These are phyloP conservation scores for Elachura formosa DNA, from an alignment of 2,113 vertebrate genomes.

Conservation along the genomic window DNA sequence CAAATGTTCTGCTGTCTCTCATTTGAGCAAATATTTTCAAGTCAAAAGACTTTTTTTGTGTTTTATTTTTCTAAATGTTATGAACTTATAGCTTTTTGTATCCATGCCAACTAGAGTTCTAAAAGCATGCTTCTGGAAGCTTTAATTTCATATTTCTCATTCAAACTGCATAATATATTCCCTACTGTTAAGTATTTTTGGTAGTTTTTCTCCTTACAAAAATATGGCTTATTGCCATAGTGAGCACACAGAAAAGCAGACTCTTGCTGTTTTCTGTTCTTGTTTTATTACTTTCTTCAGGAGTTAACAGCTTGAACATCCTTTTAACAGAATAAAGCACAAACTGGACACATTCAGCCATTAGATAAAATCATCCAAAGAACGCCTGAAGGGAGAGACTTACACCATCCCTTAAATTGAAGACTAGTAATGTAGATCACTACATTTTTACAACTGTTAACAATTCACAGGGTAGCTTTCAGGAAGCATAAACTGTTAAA, in stretches of 20 bases:
- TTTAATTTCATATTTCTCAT: background rate
- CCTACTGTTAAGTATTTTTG: background rate
- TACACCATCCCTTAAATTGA: background rate
- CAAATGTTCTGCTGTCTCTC: background rate
- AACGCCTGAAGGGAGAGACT: background rate
- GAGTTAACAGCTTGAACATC: background rate
- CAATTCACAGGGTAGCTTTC: background rate
- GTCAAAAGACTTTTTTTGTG: background rate
- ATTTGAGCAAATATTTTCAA: background rate
- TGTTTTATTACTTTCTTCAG: background rate
- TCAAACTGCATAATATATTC: background rate
- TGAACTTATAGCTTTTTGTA: background rate
- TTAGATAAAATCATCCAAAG: background rate
- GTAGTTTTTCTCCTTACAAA: background rate
- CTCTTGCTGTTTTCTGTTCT: background rate
- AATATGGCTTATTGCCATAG: background rate
- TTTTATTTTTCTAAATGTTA: background rate
- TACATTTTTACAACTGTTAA: background rate
- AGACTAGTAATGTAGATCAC: background rate
- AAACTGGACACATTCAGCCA: background rate
- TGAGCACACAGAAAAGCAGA: background rate
- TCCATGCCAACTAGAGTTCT: background rate
- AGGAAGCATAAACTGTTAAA: background rate
- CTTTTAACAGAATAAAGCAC: background rate
- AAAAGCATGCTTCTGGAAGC: background rate